phyloP scores from a whole-genome alignment of 2,888 invertebrate species.

The Lepas anatifera region DNA sequence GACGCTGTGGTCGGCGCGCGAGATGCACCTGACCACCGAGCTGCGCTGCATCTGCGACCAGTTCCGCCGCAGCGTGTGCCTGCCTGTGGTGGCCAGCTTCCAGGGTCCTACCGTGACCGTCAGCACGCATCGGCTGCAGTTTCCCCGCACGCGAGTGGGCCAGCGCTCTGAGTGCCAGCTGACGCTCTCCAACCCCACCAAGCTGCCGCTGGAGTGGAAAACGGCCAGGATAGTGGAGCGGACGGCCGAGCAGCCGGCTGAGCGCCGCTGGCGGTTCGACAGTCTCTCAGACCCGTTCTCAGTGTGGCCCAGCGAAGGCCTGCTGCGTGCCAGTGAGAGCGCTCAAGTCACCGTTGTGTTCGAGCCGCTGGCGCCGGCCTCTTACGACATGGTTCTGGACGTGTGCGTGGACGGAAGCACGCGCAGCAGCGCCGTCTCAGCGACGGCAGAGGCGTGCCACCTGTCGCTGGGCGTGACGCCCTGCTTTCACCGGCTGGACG shows the following conservation, averaged over 20 bases:
- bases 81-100: slow-evolving; percentile 12
- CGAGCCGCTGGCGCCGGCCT: slow-evolving; percentile 66
- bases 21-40: background rate
- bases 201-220: slow-evolving; percentile 13
- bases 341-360: slow-evolving; percentile 71
- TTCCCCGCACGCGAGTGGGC: background rate
- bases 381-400: slow-evolving; percentile 66
- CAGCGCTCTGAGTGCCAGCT: background rate
- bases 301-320: slow-evolving; percentile 25
- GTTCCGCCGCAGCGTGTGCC: background rate
- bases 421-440: slow-evolving; percentile 52
- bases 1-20: slow-evolving; percentile 7
- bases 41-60: background rate
- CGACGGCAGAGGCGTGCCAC: slow-evolving; percentile 47
- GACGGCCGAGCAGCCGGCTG: slow-evolving; percentile 12
- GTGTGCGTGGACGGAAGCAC: slow-evolving; percentile 45
- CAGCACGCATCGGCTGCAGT: background rate
- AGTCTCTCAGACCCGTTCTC: slow-evolving; percentile 55
- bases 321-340: slow-evolving; percentile 34
- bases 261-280: slow-evolving; percentile 48
- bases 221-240: slow-evolving; percentile 16
- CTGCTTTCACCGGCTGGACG: slow-evolving; percentile 32
- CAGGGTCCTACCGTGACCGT: slow-evolving; percentile 4
- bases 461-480: slow-evolving; percentile 45
- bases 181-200: background rate